phyloP scores from a whole-genome alignment of 2,888 invertebrate species.

The Chrysotoxum bicinctum region DNA sequence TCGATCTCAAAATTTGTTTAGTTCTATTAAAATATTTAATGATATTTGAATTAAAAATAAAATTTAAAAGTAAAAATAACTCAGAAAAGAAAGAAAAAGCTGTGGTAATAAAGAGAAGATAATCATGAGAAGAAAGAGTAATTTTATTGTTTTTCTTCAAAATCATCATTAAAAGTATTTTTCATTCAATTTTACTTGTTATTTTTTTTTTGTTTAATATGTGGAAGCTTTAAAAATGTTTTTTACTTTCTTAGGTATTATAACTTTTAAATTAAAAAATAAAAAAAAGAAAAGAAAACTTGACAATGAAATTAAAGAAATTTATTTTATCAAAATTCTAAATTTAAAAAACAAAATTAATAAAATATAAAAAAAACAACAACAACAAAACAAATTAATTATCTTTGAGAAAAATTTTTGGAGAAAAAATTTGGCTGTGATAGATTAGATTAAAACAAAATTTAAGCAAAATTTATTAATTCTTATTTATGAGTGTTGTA shows the following conservation, averaged over 20 bases:
- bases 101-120: constrained; percentile 16
- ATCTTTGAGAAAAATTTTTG: constrained; percentile 78
- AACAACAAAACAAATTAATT: constrained; percentile 65
- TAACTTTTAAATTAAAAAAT: constrained; percentile 26
- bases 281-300: constrained; percentile 47
- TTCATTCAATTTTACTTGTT: constrained; percentile 30
- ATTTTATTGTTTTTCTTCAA: constrained; percentile 26
- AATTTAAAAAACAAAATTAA: constrained; percentile 79
- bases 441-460: constrained; percentile 77
- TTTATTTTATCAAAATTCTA: constrained; percentile 78
- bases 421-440: constrained; percentile 82
- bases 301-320: constrained; percentile 68
- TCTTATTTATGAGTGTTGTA: constrained; percentile 73
- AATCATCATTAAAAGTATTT: constrained; percentile 48
- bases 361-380: constrained; percentile 68
- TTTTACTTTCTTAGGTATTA: constrained; percentile 60
- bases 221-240: constrained; percentile 68
- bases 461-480: constrained; percentile 73
- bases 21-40: constrained; percentile 28
- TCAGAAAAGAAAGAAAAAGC: neutral
- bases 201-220: constrained; percentile 25
- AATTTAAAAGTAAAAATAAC: neutral
- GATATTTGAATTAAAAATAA: constrained; percentile 1
- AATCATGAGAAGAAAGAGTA: constrained; percentile 5
- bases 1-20: constrained; percentile 68